Conservation (phyloP, 2,113 vertebrate genomes). For the Accipiter virgatus region DNA sequence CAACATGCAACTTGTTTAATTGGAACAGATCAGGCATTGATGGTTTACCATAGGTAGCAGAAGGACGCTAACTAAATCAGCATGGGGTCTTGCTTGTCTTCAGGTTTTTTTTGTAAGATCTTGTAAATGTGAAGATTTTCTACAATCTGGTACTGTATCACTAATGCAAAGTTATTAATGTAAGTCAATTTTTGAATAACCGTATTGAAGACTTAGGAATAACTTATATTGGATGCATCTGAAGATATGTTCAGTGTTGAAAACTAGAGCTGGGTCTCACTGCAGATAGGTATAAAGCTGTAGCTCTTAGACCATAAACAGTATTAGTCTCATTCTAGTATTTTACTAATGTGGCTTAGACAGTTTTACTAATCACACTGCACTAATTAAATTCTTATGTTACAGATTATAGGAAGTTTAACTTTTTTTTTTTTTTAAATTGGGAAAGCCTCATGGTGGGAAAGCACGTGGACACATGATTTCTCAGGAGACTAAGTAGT, state of each 20-base stretch:
- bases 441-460: slow-evolving; percentile 22
- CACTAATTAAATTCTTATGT: slow-evolving; percentile 72
- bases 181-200: slow-evolving; percentile 5
- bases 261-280: not conserved
- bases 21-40: not conserved
- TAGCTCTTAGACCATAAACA: slow-evolving; percentile 9
- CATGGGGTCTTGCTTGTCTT: not conserved
- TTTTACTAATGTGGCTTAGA: slow-evolving; percentile 32
- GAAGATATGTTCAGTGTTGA: not conserved
- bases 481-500: slow-evolving; percentile 29
- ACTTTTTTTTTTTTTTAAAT: slow-evolving; percentile 29
- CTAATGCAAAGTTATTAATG: not conserved
- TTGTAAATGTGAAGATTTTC: not conserved
- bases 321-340: slow-evolving; percentile 27
- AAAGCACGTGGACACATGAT: not conserved
- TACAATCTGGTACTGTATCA: not conserved
- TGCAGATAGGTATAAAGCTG: not conserved
- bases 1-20: not conserved
- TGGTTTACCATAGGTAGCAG: not conserved
- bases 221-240: not conserved
- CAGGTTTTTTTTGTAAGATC: not conserved
- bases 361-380: slow-evolving; percentile 50
- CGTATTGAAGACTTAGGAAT: not conserved
- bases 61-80: not conserved
- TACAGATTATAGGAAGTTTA: slow-evolving; percentile 50